phyloP scores from a whole-genome alignment of 2,113 vertebrate species.

The Chionis minor region DNA sequence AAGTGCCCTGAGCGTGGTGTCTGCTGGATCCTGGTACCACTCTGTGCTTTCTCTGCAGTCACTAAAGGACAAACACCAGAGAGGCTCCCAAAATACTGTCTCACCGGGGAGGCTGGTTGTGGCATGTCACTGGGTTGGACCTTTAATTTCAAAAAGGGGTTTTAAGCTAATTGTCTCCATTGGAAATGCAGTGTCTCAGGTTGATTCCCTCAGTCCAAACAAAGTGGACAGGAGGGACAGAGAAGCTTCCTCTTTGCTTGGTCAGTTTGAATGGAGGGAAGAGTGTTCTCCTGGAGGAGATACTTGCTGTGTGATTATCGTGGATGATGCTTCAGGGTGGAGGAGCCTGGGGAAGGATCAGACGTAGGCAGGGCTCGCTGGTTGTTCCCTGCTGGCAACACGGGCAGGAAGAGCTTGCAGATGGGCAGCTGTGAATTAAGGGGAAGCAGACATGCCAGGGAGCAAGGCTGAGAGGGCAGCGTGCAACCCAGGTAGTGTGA shows the following conservation, averaged over 20 bases:
- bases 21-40: background rate
- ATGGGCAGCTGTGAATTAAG: background rate
- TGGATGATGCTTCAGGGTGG: background rate
- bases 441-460: background rate
- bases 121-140: background rate
- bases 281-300: background rate
- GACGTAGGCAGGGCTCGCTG: fast-evolving
- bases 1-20: fast-evolving
- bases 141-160: background rate
- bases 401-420: background rate
- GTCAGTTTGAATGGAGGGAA: background rate
- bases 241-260: background rate
- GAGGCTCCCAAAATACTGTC: background rate
- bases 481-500: background rate
- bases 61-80: background rate
- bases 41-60: background rate
- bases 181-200: fast-evolving
- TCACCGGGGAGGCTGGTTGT: background rate
- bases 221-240: background rate
- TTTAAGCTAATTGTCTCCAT: background rate
- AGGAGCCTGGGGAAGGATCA: background rate
- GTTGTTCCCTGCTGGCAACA: background rate
- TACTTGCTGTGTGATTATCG: fast-evolving
- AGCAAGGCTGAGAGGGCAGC: background rate
- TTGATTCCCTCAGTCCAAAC: background rate